Percentiles rank a stretch among this genome's conserved stretches.
Conservation (phyloP, 1,140 invertebrate species). For the Trachymyrmex septentrionalis region DNA sequence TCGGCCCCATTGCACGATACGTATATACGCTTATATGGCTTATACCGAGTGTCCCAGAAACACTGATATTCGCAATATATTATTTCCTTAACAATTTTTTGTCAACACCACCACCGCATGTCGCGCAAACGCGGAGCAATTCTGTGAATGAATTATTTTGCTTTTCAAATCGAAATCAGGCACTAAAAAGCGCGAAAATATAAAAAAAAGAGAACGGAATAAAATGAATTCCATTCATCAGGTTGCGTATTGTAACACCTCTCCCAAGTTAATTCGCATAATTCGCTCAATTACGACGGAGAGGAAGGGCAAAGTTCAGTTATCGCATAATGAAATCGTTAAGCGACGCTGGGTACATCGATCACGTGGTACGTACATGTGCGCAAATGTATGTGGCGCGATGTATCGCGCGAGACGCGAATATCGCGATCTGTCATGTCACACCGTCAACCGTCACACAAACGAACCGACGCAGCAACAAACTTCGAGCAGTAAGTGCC, state of each 20-base stretch:
- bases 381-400: neutral
- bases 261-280: slow-evolving; percentile 8
- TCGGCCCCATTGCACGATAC: slow-evolving; percentile 74
- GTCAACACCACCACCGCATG: no score
- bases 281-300: slow-evolving; percentile 8
- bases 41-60: slow-evolving; percentile 60
- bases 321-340: neutral
- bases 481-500: neutral
- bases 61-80: neutral
- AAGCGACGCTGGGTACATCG: slow-evolving; percentile 24
- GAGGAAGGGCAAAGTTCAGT: slow-evolving; percentile 34
- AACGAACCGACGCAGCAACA: neutral
- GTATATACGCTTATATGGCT: slow-evolving; percentile 29
- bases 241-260: neutral
- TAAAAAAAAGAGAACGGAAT: neutral
- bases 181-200: neutral
- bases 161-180: neutral
- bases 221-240: neutral
- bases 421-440: no score
- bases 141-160: neutral
- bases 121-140: neutral
- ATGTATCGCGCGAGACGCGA: neutral
- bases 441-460: neutral
- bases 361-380: slow-evolving; percentile 26
- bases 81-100: neutral